Evolutionary conservation across 2,797 vertebrate species (phyloP), one percentile per base, ranked within the genome.

Genomic region (Pitangus sulphuratus): DNA sequence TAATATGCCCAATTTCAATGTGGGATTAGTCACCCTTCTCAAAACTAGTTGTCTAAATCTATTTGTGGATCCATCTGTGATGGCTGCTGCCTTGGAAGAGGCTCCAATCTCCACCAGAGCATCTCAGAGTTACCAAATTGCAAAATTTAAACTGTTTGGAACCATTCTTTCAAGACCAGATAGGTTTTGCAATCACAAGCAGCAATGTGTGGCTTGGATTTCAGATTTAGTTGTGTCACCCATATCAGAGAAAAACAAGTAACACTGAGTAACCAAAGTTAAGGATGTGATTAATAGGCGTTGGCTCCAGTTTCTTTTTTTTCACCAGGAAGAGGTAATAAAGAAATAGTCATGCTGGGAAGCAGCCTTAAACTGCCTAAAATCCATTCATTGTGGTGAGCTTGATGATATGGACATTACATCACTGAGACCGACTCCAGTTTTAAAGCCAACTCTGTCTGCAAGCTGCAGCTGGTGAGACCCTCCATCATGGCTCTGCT

Each of bases 261-360:
- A 92, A 78, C n/a, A 90, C 76, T 70, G 72, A 90, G 87, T 93
- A 89, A 96, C 93, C 64, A 68, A 71, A 95, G 81, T 91, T 93
- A 91, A 22, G 72, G 89, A 79, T 91, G 51, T 97, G 95, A 97
- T 94, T 95, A 95, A 94, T 85, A 87, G 84, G 13, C 70, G 21
- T 86, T 92, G 94, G 91, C 70, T 93, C n/a, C 9, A 35, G 40
- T 69, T 85, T 65, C 0, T 44, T 44, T 51, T 83, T 65, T 89
- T 72, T 28, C 53, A 89, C 88, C 37, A 84, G 70, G n/a, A 95
- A 26, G 82, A 81, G 47, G 89, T 84, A 89, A 81, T 94, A 94
- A 94, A 92, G 88, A 91, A 95, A 61, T 17, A 96, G 45, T 94
- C 80, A 76, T 91, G 89, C 80, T 95, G 89, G 83, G 91, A 93